A percentile compares a stretch with the other conserved stretches of the same genome.
Evolutionary conservation across 2,113 vertebrate genomes (phyloP).

Genomic region (Cryptomyrus ogoouensis): DNA sequence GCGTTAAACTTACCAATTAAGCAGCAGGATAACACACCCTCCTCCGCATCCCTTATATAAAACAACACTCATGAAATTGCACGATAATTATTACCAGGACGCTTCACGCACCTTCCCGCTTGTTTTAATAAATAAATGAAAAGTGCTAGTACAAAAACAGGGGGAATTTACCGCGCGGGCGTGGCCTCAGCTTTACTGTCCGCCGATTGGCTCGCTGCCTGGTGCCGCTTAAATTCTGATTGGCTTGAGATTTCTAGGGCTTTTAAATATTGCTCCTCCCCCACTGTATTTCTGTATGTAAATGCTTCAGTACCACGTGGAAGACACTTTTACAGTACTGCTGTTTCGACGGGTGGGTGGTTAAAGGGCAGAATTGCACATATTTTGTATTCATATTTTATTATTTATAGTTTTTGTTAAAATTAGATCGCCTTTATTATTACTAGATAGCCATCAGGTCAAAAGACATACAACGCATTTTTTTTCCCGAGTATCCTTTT

Average conservation of each 20-base stretch:
- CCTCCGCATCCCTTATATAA: background rate
- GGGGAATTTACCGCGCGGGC: conserved; percentile 42
- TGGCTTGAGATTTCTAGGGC: background rate
- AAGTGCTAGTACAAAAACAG: background rate
- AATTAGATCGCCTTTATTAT: background rate
- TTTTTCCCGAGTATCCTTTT: background rate
- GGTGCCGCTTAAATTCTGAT: conserved; percentile 12
- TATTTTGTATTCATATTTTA: background rate
- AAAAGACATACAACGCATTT: background rate
- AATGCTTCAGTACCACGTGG: background rate
- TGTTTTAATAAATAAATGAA: background rate
- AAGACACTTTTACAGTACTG: background rate
- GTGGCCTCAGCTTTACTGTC: conserved; percentile 20
- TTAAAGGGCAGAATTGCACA: background rate
- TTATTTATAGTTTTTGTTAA: background rate
- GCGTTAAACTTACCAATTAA: background rate
- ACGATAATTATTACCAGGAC: background rate
- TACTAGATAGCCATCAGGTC: background rate
- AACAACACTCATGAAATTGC: background rate
- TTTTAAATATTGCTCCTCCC: background rate
- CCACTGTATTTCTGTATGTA: background rate
- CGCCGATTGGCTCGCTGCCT: conserved; percentile 41
- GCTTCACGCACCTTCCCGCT: background rate
- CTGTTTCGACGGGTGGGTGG: background rate
- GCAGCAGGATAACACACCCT: background rate